These are phyloP conservation scores for Chroicocephalus ridibundus DNA, from an alignment of 2,113 vertebrate species.

Conservation along the genomic window DNA sequence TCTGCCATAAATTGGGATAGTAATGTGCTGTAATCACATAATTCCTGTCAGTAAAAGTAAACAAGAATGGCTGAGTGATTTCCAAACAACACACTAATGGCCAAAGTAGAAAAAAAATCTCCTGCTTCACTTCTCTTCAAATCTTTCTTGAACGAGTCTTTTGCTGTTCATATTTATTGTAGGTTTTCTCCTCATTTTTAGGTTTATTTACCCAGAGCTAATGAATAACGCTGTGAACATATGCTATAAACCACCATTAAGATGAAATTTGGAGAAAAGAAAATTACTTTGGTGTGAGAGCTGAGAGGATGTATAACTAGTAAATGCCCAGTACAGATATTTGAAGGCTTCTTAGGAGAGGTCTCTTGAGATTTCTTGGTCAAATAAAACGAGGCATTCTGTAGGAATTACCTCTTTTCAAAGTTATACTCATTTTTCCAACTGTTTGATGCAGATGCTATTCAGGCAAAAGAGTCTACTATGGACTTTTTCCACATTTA, in stretches of 20 bases:
- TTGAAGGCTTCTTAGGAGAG: slow-evolving; percentile 42
- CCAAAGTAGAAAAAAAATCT: not conserved
- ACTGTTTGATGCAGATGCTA: slow-evolving; percentile 27
- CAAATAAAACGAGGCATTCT: slow-evolving; percentile 23
- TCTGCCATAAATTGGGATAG: slow-evolving; percentile 24
- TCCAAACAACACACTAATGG: slow-evolving; percentile 51
- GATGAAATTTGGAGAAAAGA: slow-evolving; percentile 58
- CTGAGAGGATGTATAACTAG: slow-evolving; percentile 25
- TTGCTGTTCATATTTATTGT: slow-evolving; percentile 32
- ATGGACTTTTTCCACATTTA: slow-evolving; percentile 40
- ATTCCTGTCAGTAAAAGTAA: slow-evolving; percentile 66
- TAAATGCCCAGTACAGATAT: slow-evolving; percentile 39
- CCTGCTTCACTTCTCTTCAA: not conserved
- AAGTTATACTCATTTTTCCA: not conserved
- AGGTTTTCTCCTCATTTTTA: slow-evolving; percentile 30
- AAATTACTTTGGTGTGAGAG: slow-evolving; percentile 49
- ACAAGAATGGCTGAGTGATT: slow-evolving; percentile 60
- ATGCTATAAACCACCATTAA: slow-evolving; percentile 63
- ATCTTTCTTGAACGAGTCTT: slow-evolving; percentile 20
- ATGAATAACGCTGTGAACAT: slow-evolving; percentile 52
- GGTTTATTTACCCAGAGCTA: slow-evolving; percentile 64
- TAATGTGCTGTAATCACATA: slow-evolving; percentile 60
- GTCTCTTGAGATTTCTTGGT: slow-evolving; percentile 1
- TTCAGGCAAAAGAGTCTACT: not conserved
- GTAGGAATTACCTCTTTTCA: not conserved